Base-by-base conservation (phyloP, 2,113 vertebrate genomes). In the Halichoerus grypus region DNA sequence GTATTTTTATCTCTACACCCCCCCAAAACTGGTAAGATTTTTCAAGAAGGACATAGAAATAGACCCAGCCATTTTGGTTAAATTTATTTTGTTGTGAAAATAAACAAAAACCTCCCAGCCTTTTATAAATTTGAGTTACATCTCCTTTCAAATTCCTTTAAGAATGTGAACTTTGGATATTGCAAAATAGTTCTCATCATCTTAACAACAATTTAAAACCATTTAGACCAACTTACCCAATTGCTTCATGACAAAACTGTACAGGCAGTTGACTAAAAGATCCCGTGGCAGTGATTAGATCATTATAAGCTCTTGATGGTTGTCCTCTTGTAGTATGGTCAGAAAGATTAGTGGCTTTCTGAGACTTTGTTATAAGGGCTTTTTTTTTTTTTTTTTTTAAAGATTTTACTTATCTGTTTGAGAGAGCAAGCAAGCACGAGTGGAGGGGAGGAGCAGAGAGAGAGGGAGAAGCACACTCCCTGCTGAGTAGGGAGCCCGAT, bases 81-180 rank as follows among this genome's bases (percentile, higher is more conserved):
- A 49, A 22, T 94, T 90, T 76, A 28, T 51, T 91, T 65, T 79
- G 53, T 74, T 82, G 14, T 81, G 31, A 82, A 92, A 59, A 42
- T 74, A 51, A 88, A 63, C 4, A 63, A 74, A 61, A 51, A 16
- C 12, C 22, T 16, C 19, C 21, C 9, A 46, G 36, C 21, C 6
- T 94, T 87, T 91, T 76, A 26, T 61, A 85, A 65, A 69, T 88
- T 55, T 69, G 21, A 90, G 19, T 81, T 95, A n/a, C 2, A 71
- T 26, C 87, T 94, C 28, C 26, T 95, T 96, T 91, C 74, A 83
- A 0, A 77, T 77, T 72, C 26, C 67, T 92, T 74, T 94, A 92
- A 82, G 59, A 92, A 51, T 72, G 22, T 85, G n/a, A 96, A 80
- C 65, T 83, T 51, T 51, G 51, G 46, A 18, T 79, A 31, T 33